Evolutionary conservation across 2,113 vertebrate genomes (phyloP), one percentile per base, ranked within the genome.

Genomic region (Ceratotherium simum): DNA sequence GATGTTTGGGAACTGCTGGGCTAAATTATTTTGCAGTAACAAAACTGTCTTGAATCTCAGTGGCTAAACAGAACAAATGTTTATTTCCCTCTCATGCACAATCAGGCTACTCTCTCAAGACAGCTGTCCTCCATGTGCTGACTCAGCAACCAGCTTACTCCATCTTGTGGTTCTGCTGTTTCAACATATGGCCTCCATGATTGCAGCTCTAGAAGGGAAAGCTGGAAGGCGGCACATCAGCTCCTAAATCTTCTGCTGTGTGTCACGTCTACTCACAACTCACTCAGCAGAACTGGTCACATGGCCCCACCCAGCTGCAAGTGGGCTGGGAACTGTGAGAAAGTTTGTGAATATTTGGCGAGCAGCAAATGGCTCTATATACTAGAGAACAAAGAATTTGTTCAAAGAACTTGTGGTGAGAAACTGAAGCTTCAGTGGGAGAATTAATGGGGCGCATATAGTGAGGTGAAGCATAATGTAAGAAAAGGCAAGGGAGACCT

Each of bases 21-120:
- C 78, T 87, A 31, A 70, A 65, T 90, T 96, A 70, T 86, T 73
- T 95, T 86, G 33, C 51, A 96, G 90, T 81, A 96, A 95, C 75
- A 82, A 81, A 87, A 42, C 11, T 69, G 51, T 65, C 39, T 54
- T 54, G 42, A 79, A 75, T 83, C 89, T 96, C 21, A 78, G 81
- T 10, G 25, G 29, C 75, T 76, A 36, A 91, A 79, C 46, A 62
- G 46, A 73, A 81, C 27, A 79, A 79, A 80, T 76, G 13, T 80
- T 88, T 72, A 51, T 86, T 86, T 96, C 64, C 60, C 25, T 92
- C 67, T 87, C 79, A 5, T 18, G 46, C 92, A 39, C 10, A 48
- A 54, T 91, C 86, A 67, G 46, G 58, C 29, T 73, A 2, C 39
- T 62, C 91, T 75, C 56, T 64, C 18, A 82, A 78, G 67, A 78